Base-by-base conservation (phyloP, 1,140 invertebrate genomes). In the Drosophila grimshawi region DNA sequence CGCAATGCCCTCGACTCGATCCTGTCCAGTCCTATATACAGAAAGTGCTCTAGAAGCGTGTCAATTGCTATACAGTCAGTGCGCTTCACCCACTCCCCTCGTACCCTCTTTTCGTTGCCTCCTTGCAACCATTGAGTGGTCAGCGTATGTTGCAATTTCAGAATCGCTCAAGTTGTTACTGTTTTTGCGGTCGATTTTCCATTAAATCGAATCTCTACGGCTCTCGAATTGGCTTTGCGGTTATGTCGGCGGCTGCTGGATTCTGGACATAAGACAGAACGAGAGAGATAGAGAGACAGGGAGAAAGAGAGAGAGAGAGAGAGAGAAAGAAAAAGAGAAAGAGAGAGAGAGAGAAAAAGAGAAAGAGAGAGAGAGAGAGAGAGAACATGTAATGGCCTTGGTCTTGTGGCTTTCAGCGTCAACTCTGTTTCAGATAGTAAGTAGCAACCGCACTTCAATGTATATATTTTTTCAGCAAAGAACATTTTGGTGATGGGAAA, bases 131-230 rank as follows among this genome's bases (percentile, higher is more conserved):
- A 41, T 52, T 29, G 43, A 43, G 61, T 70, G 56, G 51, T 64
- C 27, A 29, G 33, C 48, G 56, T 60, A 69, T 79, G 70, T 67
- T 78, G 66, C 82, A 81, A 79, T 86, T 86, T 75, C 76, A 72
- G 79, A 86, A 82, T 86, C 83, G 64, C 71, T 79, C 66, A 86
- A 88, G 79, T 79, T 86, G 82, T 76, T 88, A 67, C 83, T 88
- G 83, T 75, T 86, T 61, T 69, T 86, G 82, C 68, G 83, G 82
- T 88, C 71, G 82, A 79, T 82, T 79, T 88, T 82, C 79, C 82
- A 86, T 86, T 86, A 88, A 79, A 88, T 82, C 82, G 82, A 86
- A 86, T 79, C 53, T 70, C 72, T 52, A 70, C 60, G 76, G 64
- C 71, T 67, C 76, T 88, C 62, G 71, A 82, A 79, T 86, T 86